Evolutionary conservation across 1,140 invertebrate genomes (phyloP).

Genomic region (Penaeus japonicus): DNA sequence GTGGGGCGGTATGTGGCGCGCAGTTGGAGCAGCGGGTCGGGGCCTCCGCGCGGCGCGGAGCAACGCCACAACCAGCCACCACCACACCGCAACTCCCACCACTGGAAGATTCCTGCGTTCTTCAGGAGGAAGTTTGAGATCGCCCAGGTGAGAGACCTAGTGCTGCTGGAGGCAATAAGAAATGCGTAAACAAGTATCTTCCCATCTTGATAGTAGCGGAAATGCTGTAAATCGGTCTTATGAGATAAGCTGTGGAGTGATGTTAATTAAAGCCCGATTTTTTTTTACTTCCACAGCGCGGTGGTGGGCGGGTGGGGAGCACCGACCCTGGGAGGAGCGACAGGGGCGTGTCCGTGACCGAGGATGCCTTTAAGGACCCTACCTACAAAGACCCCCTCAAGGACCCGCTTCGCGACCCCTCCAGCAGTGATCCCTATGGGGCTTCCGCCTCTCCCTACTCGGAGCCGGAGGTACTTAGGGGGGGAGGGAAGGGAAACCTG

Average conservation of each 20-base stretch:
- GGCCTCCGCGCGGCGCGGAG: background rate
- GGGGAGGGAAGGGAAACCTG: background rate
- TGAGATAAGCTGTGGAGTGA: too few relatives aligned
- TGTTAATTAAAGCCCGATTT: background rate
- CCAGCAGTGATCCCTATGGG: conserved; percentile 32
- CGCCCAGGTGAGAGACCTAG: conserved; percentile 18
- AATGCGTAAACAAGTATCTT: too few relatives aligned
- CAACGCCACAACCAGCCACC: conserved; percentile 11
- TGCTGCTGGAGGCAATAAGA: too few relatives aligned
- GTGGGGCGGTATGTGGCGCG: conserved; percentile 43
- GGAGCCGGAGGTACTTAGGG: conserved; percentile 33
- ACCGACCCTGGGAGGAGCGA: conserved; percentile 18
- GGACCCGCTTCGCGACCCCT: conserved; percentile 32
- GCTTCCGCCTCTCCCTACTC: conserved; percentile 29
- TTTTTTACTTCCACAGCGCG: background rate
- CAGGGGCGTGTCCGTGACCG: conserved; percentile 26
- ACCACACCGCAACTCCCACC: background rate
- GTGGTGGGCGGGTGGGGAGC: conserved; percentile 40
- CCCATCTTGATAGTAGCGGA: too few relatives aligned
- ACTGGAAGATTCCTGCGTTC: conserved; percentile 37
- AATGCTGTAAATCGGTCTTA: too few relatives aligned
- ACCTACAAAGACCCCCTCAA: conserved; percentile 30
- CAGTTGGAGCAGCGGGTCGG: conserved; percentile 19
- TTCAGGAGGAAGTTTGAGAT: conserved; percentile 51
- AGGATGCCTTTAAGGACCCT: conserved; percentile 44